Conservation (phyloP, 1,140 invertebrate genomes). For the Pomacea maculata region DNA sequence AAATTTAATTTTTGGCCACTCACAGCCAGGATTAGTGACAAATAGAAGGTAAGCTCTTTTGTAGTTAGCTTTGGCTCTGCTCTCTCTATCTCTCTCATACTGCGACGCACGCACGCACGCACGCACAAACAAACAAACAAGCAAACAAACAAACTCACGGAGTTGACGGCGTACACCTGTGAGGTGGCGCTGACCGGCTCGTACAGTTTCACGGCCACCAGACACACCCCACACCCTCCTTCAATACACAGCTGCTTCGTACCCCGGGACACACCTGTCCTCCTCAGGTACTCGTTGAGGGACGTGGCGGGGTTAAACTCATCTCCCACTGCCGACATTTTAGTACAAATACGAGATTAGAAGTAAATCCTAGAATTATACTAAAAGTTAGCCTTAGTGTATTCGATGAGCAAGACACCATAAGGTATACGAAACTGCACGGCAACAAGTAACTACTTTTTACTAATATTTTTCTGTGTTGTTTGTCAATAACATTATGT, state of each 20-base stretch:
- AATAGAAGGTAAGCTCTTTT: too few species aligned
- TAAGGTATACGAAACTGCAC: too few species aligned
- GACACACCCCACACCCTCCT: conserved; percentile 84
- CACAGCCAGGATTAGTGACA: too few species aligned
- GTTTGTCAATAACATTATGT: too few species aligned
- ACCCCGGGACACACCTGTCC: conserved; percentile 74
- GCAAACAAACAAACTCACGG: conserved; percentile 68
- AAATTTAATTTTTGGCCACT: conserved; percentile 14
- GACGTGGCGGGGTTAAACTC: conserved; percentile 38
- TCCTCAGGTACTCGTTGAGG: conserved; percentile 45
- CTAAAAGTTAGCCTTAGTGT: too few species aligned
- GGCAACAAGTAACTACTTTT: too few species aligned
- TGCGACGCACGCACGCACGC: too few species aligned
- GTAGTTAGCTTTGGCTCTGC: too few species aligned
- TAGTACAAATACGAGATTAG: background rate
- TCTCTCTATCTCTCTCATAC: too few species aligned
- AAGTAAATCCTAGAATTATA: too few species aligned
- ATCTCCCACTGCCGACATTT: conserved; percentile 35
- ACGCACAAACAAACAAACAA: background rate
- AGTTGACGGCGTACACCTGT: conserved; percentile 77
- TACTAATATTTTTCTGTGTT: too few species aligned
- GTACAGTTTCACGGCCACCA: conserved; percentile 73
- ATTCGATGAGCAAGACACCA: too few species aligned
- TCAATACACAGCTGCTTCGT: conserved; percentile 81
- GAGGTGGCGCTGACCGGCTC: conserved; percentile 70